Percentiles rank a stretch among this genome's conserved stretches.
Evolutionary conservation across 2,113 vertebrate genomes (phyloP).

Genomic region (Ifrita kowaldi): DNA sequence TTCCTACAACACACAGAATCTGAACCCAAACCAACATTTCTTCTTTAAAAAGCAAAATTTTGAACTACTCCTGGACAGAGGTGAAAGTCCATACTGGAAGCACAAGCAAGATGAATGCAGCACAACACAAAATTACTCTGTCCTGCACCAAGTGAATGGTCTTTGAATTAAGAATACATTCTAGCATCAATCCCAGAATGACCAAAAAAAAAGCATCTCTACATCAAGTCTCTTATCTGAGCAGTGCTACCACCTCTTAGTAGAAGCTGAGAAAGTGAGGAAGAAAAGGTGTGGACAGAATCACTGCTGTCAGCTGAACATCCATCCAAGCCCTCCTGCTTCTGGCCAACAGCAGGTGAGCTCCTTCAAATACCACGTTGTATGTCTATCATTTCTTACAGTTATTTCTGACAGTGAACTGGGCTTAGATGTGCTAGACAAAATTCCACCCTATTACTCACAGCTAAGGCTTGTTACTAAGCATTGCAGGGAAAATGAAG

Average conservation of each 20-base stretch:
- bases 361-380: neutral
- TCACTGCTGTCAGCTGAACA: neutral
- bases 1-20: neutral
- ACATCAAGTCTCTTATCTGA: neutral
- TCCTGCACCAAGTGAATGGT: neutral
- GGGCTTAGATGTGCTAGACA: neutral
- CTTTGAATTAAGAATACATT: neutral
- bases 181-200: neutral
- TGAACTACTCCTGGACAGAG: neutral
- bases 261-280: neutral
- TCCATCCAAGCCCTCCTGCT: neutral
- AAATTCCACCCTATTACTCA: neutral
- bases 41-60: neutral
- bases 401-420: neutral
- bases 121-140: neutral
- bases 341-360: neutral
- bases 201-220: neutral
- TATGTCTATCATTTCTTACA: neutral
- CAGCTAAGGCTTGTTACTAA: neutral
- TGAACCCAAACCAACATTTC: neutral
- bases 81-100: neutral
- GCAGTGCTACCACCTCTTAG: neutral
- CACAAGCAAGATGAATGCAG: neutral
- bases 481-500: neutral
- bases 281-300: neutral